These are phyloP conservation scores for Datnioides undecimradiatus DNA, from an alignment of 2,113 vertebrate genomes.

Conservation along the genomic window DNA sequence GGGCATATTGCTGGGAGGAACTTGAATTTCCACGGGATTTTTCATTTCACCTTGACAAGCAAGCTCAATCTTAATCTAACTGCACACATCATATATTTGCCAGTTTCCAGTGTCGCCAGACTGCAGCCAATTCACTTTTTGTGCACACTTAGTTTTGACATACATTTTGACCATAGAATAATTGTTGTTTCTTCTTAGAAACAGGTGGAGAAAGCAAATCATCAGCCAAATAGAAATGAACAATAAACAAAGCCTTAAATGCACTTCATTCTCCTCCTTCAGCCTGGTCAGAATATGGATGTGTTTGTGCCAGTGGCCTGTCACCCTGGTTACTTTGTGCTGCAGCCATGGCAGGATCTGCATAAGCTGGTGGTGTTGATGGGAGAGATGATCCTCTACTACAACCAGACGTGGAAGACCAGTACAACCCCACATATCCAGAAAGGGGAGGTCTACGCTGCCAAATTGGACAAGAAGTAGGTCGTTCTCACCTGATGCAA, in stretches of 20 bases:
- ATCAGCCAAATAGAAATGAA: not conserved
- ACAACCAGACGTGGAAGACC: constrained; percentile 85
- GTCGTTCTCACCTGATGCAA: not conserved
- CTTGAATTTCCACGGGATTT: too few species aligned
- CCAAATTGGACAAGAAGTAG: constrained; percentile 93
- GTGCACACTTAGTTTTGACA: too few species aligned
- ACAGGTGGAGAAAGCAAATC: too few species aligned
- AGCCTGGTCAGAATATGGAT: constrained; percentile 90
- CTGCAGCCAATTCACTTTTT: not conserved
- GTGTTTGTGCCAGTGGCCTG: constrained; percentile 92
- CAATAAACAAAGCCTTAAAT: not conserved
- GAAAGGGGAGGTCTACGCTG: constrained; percentile 91
- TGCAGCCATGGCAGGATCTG: constrained; percentile 93
- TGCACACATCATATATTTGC: too few species aligned
- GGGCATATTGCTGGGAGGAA: too few species aligned
- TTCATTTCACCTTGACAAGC: too few species aligned
- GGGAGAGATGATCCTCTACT: constrained; percentile 95
- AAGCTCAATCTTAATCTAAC: too few species aligned
- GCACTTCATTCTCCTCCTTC: not conserved
- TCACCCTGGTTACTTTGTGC: constrained; percentile 94
- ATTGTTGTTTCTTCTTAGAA: not conserved
- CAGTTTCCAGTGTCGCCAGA: too few species aligned
- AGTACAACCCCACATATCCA: constrained; percentile 70
- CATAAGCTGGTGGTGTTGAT: constrained; percentile 92
- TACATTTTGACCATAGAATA: not conserved